Percentiles rank a stretch among this genome's conserved stretches.
These are phyloP conservation scores for Bradypodion ventrale DNA, from an alignment of 2,797 vertebrate genomes.

Conservation along the genomic window DNA sequence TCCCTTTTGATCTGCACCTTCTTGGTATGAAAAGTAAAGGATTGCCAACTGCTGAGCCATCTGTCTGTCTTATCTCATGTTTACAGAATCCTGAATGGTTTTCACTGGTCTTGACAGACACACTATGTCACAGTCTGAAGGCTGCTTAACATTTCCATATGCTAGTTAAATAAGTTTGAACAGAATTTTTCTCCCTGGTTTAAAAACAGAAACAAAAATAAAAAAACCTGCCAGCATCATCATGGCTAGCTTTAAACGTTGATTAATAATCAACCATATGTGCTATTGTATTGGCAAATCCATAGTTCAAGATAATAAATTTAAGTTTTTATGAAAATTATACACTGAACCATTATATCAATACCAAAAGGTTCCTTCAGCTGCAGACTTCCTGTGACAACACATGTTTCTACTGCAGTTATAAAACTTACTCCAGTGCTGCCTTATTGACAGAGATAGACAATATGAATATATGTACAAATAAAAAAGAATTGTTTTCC, in stretches of 20 bases:
- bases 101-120: neutral
- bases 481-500: no score
- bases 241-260: neutral
- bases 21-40: neutral
- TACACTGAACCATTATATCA: neutral
- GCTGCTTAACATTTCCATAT: neutral
- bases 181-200: neutral
- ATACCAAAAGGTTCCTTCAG: neutral
- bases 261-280: no score
- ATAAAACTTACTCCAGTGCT: neutral
- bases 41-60: slow-evolving; percentile 4
- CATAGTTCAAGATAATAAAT: neutral
- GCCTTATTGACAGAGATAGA: no score
- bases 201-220: no score
- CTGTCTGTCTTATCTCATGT: neutral
- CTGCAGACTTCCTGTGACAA: neutral
- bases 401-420: neutral
- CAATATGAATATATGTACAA: no score
- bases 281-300: neutral
- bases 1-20: neutral
- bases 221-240: neutral
- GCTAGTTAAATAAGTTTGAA: neutral
- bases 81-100: neutral
- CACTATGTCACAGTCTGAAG: neutral
- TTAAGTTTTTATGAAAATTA: neutral